A percentile compares a stretch with the other conserved stretches of the same genome.
Conservation (phyloP, 1,140 invertebrate genomes). For the Sycobia sp. region DNA sequence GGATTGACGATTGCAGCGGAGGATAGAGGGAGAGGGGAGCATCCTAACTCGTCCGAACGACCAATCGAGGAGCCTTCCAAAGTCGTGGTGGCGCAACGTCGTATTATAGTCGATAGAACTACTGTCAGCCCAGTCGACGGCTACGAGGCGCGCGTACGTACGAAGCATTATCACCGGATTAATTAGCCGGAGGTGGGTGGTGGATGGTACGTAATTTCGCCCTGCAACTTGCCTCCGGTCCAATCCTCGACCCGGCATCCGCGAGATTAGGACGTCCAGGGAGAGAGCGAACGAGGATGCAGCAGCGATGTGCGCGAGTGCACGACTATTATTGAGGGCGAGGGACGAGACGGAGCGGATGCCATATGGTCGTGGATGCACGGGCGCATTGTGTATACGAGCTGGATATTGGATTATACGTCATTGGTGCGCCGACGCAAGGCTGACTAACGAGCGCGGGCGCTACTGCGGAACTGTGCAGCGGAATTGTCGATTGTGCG, state of each 20-base stretch:
- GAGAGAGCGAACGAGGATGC: no score
- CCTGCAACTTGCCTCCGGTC: not conserved
- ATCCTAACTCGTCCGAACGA: no score
- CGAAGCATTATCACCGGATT: conserved; percentile 23
- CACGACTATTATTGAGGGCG: not conserved
- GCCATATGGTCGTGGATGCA: not conserved
- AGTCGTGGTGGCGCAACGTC: no score
- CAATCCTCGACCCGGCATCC: not conserved
- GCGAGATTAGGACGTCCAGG: conserved; percentile 3
- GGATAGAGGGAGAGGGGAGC: no score
- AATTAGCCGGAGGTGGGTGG: not conserved
- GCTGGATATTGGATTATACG: conserved; percentile 33
- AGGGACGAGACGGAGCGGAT: not conserved
- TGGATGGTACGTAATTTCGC: conserved; percentile 21
- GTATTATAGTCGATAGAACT: no score
- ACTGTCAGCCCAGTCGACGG: no score
- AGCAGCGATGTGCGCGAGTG: no score
- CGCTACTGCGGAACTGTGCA: not conserved
- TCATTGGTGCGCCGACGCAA: conserved; percentile 25
- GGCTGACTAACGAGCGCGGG: conserved; percentile 24
- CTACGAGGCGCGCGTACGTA: no score
- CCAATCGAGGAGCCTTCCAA: no score
- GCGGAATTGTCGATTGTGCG: conserved; percentile 17
- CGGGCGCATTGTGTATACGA: not conserved
- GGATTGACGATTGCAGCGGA: no score